Conservation (phyloP, 2,797 vertebrate genomes). For the Scarus forsteni region DNA sequence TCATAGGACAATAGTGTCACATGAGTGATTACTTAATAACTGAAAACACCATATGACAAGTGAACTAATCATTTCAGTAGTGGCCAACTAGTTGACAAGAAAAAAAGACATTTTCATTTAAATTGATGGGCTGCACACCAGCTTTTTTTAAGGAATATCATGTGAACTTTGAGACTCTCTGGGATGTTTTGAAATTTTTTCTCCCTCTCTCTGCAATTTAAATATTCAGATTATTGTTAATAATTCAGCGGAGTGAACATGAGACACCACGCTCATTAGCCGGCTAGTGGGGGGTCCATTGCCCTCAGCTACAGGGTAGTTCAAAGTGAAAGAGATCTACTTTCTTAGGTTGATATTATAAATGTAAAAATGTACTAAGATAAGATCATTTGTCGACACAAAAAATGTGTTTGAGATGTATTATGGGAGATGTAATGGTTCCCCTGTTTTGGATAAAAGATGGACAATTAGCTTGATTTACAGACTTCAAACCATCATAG, state of each 20-base stretch:
- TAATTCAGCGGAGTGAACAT: conserved; percentile 39
- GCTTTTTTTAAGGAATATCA: neutral
- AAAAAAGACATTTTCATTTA: no score
- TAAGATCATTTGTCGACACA: neutral
- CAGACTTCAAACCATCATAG: no score
- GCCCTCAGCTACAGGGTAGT: neutral
- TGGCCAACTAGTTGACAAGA: no score
- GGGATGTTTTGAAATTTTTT: neutral
- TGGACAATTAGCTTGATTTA: no score
- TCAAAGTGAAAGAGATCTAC: neutral
- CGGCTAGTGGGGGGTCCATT: neutral
- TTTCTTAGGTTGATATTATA: neutral
- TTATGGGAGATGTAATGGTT: no score
- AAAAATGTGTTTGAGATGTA: neutral
- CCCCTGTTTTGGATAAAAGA: no score
- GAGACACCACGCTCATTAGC: conserved; percentile 37
- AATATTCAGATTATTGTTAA: conserved; percentile 31
- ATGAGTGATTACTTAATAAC: no score
- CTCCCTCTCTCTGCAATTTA: no score
- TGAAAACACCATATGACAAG: no score
- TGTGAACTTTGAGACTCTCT: neutral
- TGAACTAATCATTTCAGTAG: no score
- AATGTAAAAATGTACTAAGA: neutral
- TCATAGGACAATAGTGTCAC: no score
- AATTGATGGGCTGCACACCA: no score